Conservation (phyloP, 92 coral and sea anemone species). For the Micromussa lordhowensis region DNA sequence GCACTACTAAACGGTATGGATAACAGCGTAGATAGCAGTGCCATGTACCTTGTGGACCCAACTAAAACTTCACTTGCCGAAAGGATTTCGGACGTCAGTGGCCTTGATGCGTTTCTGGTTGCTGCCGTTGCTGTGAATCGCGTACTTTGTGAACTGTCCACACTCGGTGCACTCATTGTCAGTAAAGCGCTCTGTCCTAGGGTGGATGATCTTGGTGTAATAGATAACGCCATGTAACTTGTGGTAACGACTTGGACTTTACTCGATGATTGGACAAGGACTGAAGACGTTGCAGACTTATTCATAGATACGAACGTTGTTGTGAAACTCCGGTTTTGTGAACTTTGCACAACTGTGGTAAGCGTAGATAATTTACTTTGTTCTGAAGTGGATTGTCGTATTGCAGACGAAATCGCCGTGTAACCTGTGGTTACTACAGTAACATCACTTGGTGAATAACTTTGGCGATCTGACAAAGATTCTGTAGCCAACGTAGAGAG, state of each 20-base stretch:
- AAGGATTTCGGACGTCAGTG: background rate
- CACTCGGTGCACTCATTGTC: background rate
- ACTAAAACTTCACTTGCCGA: background rate
- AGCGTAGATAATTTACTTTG: background rate
- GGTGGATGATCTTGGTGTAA: background rate
- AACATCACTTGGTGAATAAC: background rate
- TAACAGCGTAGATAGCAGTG: background rate
- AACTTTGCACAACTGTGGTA: too few species aligned
- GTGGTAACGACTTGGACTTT: background rate
- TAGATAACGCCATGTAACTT: background rate
- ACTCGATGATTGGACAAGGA: background rate
- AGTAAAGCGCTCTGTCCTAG: background rate
- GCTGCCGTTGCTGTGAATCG: background rate
- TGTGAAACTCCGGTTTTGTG: background rate
- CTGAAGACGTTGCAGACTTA: background rate
- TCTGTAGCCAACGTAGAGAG: background rate
- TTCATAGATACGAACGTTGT: background rate
- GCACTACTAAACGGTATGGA: background rate
- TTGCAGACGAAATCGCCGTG: background rate
- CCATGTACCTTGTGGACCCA: background rate
- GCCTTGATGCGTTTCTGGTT: background rate
- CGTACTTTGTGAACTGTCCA: background rate
- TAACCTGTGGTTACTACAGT: background rate
- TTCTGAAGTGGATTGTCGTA: background rate
- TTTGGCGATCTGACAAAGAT: background rate